Base-by-base conservation (phyloP, 2,113 vertebrate species). In the Caranx melampygus region DNA sequence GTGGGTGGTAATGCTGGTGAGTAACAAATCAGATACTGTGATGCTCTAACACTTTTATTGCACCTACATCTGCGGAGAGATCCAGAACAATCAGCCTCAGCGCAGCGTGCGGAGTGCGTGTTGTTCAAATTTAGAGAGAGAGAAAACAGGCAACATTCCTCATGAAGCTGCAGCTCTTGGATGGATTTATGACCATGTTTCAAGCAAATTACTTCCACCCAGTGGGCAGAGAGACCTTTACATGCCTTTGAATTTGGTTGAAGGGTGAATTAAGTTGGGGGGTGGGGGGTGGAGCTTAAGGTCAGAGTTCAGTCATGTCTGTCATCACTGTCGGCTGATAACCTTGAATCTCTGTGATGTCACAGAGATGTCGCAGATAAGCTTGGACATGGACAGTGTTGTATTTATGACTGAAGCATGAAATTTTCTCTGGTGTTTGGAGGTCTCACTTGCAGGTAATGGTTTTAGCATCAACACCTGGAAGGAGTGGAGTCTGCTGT, bases 201-300 rank as follows among this genome's bases (percentile, higher is more conserved):
- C 82, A 77, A 75, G 79, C 68, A 71, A 82, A 91, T 91, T 45
- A 79, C 81, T 83, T 84, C 74, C 76, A 70, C 21, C 47, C 81
- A 57, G 68, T 21, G 26, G 73, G 26, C 61, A 11, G 42, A 7
- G 62, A 77, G 74, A 86, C 85, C 78, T 87, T 83, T 83, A n/a
- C 81, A 80, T 66, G 74, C 63, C 79, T 83, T 76, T 74, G 60
- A 81, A 69, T 82, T 3, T 12, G 21, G 42, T 15, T 15, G 77
- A 40, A 67, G 86, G 76, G 69, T 49, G 75, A 70, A 83, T 73
- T 47, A 67, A 72, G 79, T 54, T 47, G 40, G 51, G 65, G 37
- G 8, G 26, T 26, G 26, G 26, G 26, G 26, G 26, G 26, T 26
- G 40, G 40, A 62, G 73, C 61, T 3, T 47, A 47, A 3, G 78